Evolutionary conservation across 2,888 invertebrate genomes (phyloP).

Genomic region (Hermodice carunculata): DNA sequence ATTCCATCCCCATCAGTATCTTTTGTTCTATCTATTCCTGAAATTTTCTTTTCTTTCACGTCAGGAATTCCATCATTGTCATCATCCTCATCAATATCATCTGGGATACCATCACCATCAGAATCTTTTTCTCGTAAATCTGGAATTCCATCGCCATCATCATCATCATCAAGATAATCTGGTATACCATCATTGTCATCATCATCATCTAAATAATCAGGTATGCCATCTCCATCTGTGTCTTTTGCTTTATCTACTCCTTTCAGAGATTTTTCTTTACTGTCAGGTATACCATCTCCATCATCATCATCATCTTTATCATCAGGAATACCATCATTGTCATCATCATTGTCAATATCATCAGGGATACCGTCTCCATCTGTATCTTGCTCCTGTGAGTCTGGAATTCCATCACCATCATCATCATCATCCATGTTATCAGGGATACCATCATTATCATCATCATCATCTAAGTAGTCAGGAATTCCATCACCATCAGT

Average conservation of each 20-base stretch:
- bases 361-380: not conserved
- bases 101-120: constrained; percentile 56
- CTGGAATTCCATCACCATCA: constrained; percentile 15
- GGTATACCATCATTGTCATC: constrained; percentile 49
- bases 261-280: constrained; percentile 48
- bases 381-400: not conserved
- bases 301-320: constrained; percentile 35
- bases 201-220: constrained; percentile 49
- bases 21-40: not conserved
- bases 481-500: constrained; percentile 39
- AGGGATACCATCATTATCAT: constrained; percentile 47
- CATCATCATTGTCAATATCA: not conserved
- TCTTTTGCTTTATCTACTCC: too few relatives aligned
- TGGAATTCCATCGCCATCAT: constrained; percentile 18
- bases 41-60: constrained; percentile 16
- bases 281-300: constrained; percentile 54
- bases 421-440: constrained; percentile 9
- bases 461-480: constrained; percentile 39
- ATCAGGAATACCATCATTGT: constrained; percentile 30
- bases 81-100: constrained; percentile 35
- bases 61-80: constrained; percentile 53
- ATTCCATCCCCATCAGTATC: constrained; percentile 37
- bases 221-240: constrained; percentile 47
- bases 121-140: constrained; percentile 14
- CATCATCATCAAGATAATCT: constrained; percentile 25